Percentiles rank a stretch among this genome's conserved stretches.
These are phyloP conservation scores for Lobophora halterata DNA, from an alignment of 2,888 invertebrate species.

Conservation along the genomic window DNA sequence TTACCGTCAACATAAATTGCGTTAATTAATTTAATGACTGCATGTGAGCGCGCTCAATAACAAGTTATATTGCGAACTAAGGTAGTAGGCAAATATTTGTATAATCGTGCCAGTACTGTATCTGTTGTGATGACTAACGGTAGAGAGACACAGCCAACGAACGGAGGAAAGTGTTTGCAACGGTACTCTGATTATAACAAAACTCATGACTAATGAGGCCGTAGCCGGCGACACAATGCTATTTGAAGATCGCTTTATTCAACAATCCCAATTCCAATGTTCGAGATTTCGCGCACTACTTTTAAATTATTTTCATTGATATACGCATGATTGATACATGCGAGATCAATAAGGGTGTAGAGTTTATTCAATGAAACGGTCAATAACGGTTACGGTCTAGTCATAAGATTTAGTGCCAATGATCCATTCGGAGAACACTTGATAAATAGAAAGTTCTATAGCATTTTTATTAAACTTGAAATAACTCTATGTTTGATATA, in stretches of 20 bases:
- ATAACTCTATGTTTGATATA: too few relatives aligned
- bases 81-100: constrained; percentile 32
- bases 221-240: constrained; percentile 31
- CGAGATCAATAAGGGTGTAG: background rate
- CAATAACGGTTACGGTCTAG: constrained; percentile 7
- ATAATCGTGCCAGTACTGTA: constrained; percentile 22
- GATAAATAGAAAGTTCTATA: too few relatives aligned
- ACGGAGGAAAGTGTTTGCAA: constrained; percentile 61
- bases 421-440: constrained; percentile 2
- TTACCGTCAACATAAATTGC: constrained; percentile 17
- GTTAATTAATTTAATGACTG: constrained; percentile 23
- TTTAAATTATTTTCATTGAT: constrained; percentile 13
- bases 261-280: constrained; percentile 13
- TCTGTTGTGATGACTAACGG: constrained; percentile 39
- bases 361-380: constrained; percentile 13
- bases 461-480: too few relatives aligned
- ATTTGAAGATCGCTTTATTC: constrained; percentile 24
- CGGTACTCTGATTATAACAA: constrained; percentile 64
- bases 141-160: constrained; percentile 29
- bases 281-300: constrained; percentile 19
- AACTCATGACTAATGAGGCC: constrained; percentile 57
- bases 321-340: constrained; percentile 2
- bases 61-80: constrained; percentile 18
- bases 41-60: constrained; percentile 21
- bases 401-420: constrained; percentile 7